These are phyloP conservation scores for mouse (Mus musculus) DNA, from an alignment of 2,113 vertebrate genomes.

Conservation along the genomic window DNA sequence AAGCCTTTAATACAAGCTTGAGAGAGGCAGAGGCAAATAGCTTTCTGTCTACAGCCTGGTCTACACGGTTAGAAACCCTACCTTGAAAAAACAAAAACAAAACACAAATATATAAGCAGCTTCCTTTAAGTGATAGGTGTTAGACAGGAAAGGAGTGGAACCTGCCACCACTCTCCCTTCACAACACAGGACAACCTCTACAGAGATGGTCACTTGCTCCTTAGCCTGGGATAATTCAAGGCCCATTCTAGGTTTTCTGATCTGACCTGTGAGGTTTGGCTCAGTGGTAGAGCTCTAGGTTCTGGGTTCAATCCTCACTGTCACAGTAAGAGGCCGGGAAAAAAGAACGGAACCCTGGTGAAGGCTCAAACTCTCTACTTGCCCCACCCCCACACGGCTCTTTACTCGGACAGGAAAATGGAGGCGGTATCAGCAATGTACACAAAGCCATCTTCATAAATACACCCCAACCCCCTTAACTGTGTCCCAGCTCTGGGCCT, in stretches of 20 bases:
- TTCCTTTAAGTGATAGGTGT: background rate
- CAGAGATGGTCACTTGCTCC: background rate
- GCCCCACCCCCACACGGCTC: background rate
- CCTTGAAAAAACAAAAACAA: background rate
- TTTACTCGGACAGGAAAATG: background rate
- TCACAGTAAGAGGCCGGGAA: too few species aligned
- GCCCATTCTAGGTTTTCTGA: background rate
- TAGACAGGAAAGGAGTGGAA: fast-evolving
- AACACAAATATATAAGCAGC: background rate
- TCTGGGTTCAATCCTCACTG: background rate
- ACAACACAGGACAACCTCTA: background rate
- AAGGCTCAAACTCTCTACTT: background rate
- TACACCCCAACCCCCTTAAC: background rate
- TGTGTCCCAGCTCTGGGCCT: background rate
- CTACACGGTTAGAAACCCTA: background rate
- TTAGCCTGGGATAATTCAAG: background rate
- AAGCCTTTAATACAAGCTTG: background rate
- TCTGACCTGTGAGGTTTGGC: background rate
- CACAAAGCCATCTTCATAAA: background rate
- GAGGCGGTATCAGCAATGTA: background rate
- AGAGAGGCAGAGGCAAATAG: background rate
- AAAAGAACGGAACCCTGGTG: background rate
- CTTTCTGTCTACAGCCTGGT: background rate
- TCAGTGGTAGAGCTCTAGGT: background rate
- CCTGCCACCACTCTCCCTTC: too few species aligned